phyloP scores from a whole-genome alignment of 2,888 invertebrate genomes.

The Plagodis pulveraria region DNA sequence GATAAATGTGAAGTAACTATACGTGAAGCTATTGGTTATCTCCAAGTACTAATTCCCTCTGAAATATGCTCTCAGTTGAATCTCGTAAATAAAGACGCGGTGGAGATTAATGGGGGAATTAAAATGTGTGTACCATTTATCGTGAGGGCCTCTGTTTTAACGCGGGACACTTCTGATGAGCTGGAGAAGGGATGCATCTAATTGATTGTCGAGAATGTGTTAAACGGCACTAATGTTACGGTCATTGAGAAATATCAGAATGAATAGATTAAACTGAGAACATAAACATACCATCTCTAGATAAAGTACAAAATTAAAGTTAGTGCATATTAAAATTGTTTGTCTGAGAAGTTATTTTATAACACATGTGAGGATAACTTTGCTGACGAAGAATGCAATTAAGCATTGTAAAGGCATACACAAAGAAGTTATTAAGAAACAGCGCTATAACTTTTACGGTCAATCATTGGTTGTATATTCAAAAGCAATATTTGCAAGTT shows the following conservation, averaged over 20 bases:
- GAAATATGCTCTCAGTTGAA: constrained; percentile 30
- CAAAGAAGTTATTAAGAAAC: constrained; percentile 21
- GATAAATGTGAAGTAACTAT: constrained; percentile 34
- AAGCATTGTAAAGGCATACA: constrained; percentile 11
- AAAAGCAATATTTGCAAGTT: constrained; percentile 57
- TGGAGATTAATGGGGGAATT: constrained; percentile 43
- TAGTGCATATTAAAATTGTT: too few relatives aligned
- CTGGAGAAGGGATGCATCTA: constrained; percentile 30
- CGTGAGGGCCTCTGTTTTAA: constrained; percentile 32
- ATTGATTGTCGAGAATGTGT: constrained; percentile 28
- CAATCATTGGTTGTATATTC: constrained; percentile 43
- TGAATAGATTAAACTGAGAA: constrained; percentile 1
- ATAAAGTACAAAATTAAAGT: too few relatives aligned
- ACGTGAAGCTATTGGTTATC: constrained; percentile 33
- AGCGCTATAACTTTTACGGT: constrained; percentile 31
- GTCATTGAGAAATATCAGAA: constrained; percentile 4
- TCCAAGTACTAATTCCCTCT: constrained; percentile 37
- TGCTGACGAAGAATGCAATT: constrained; percentile 7
- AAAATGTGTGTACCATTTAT: constrained; percentile 44
- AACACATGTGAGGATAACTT: too few relatives aligned
- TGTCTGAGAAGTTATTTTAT: too few relatives aligned
- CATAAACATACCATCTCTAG: too few relatives aligned
- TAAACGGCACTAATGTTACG: constrained; percentile 14
- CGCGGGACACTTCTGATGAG: constrained; percentile 34
- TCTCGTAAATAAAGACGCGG: constrained; percentile 44